Base-by-base conservation (phyloP, 2,888 invertebrate genomes). In the Cynaeus angustus region DNA sequence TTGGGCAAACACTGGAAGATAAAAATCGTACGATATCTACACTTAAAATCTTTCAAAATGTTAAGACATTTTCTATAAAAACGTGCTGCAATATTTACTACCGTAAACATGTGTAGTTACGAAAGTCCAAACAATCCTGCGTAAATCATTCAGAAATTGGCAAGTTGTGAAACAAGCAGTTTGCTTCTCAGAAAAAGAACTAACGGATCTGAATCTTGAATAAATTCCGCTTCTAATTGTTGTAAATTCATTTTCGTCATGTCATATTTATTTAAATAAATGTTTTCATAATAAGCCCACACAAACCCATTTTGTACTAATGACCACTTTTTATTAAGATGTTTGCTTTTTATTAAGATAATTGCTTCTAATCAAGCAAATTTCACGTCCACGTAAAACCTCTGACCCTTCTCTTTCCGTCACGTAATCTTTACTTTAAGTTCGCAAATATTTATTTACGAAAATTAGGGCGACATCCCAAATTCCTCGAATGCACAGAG, bases 391-490 rank as follows among this genome's bases (percentile, higher is more conserved):
- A 16, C 26, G 38, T 61, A 50, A 61, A 38, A 48, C 37, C 37
- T 50, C 46, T 61, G 61, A 61, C 21, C 26, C 48, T 37, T 50
- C 46, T 46, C 46, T 61, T 61, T 50, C 30, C 41, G 33, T 59
- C 30, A 61, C 26, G 61, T 61, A 61, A 61, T 61, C 48, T 61
- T 61, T 61, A 50, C 61, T 61, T 50, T 61, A 59, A 14, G 50
- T 62, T 68, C 41, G 68, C 62, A 53, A 56, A 68, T 68, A 68
- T 62, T 68, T 68, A 66, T 66, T 56, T 66, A 56, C 56, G 66
- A 66, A 66, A 66, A 66, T 66, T 48, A 55, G 66, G 38, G 53
- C 64, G 50, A 45, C 62, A 37, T 6, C 33, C n/a, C 52, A 16
- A 21, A 50, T 65, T 65, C 45, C 65, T 16, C 30, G 16, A 28